A percentile compares a stretch with the other conserved stretches of the same genome.
Evolutionary conservation across 2,888 invertebrate species (phyloP).

Genomic region (Nowickia ferox): DNA sequence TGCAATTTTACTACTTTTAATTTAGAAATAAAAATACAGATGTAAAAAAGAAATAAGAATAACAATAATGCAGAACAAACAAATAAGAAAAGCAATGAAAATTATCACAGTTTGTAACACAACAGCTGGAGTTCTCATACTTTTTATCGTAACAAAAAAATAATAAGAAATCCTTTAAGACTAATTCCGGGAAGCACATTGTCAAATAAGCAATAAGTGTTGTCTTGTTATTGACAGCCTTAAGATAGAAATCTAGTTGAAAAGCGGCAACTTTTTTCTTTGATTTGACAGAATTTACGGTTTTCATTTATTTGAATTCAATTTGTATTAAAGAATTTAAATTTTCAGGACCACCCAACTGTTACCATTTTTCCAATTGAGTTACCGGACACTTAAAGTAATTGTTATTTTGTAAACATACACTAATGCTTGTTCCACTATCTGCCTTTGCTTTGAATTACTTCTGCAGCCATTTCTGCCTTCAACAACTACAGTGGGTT

Average conservation of each 20-base stretch:
- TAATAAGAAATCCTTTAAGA: not conserved
- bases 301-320: not conserved
- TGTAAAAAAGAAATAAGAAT: not conserved
- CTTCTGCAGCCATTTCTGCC: not conserved
- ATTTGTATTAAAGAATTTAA: not conserved
- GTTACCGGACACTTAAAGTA: slow-evolving; percentile 51
- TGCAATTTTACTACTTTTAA: not conserved
- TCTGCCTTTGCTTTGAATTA: too few species aligned
- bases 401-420: slow-evolving; percentile 60
- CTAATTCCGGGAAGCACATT: not conserved
- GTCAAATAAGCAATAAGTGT: slow-evolving; percentile 29
- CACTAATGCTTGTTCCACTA: slow-evolving; percentile 30
- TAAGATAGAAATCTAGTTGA: not conserved
- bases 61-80: not conserved
- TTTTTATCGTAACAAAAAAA: not conserved
- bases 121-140: slow-evolving; percentile 40
- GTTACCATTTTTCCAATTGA: not conserved
- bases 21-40: not conserved
- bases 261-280: slow-evolving; percentile 54
- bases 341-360: slow-evolving; percentile 51
- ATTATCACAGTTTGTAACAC: slow-evolving; percentile 26
- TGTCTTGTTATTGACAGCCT: slow-evolving; percentile 19
- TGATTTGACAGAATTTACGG: slow-evolving; percentile 33
- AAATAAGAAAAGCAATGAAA: not conserved
- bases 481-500: too few species aligned